phyloP scores from a whole-genome alignment of 2,888 invertebrate species.

The Argyresthia goedartella region DNA sequence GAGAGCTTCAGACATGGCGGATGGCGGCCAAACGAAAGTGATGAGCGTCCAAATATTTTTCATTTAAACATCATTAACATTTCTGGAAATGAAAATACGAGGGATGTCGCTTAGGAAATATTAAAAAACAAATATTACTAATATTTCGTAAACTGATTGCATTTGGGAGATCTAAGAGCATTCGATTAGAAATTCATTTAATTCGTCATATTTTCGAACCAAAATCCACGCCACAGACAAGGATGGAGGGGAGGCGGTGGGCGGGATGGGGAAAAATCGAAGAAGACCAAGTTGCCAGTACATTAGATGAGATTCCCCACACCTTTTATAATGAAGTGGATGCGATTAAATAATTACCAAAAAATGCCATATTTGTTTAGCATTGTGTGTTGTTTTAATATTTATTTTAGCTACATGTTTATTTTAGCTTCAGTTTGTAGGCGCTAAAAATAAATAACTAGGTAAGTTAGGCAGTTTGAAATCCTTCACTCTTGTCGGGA shows the following conservation, averaged over 20 bases:
- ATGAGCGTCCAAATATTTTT: slow-evolving; percentile 52
- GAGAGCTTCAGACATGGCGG: slow-evolving; percentile 70
- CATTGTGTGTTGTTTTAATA: too few species aligned
- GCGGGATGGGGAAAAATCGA: neutral
- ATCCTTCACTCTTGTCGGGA: too few species aligned
- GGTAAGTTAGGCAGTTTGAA: too few species aligned
- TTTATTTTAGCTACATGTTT: too few species aligned
- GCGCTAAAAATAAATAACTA: too few species aligned
- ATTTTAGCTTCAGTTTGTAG: too few species aligned
- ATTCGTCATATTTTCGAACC: neutral
- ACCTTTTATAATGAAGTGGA: too few species aligned
- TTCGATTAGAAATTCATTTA: neutral
- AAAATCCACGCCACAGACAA: slow-evolving; percentile 6
- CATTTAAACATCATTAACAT: slow-evolving; percentile 31
- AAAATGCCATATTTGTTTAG: too few species aligned
- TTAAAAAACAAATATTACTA: slow-evolving; percentile 41
- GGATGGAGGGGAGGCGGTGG: neutral
- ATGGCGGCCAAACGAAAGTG: slow-evolving; percentile 66
- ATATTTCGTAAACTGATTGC: slow-evolving; percentile 46
- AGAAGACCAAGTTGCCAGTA: neutral
- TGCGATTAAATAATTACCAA: too few species aligned
- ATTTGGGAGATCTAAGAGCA: slow-evolving; percentile 12
- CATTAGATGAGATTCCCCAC: neutral
- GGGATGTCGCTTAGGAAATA: slow-evolving; percentile 41
- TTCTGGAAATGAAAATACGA: slow-evolving; percentile 60